Base-by-base conservation (phyloP, 2,888 invertebrate species). In the Drosophila prostipennis region DNA sequence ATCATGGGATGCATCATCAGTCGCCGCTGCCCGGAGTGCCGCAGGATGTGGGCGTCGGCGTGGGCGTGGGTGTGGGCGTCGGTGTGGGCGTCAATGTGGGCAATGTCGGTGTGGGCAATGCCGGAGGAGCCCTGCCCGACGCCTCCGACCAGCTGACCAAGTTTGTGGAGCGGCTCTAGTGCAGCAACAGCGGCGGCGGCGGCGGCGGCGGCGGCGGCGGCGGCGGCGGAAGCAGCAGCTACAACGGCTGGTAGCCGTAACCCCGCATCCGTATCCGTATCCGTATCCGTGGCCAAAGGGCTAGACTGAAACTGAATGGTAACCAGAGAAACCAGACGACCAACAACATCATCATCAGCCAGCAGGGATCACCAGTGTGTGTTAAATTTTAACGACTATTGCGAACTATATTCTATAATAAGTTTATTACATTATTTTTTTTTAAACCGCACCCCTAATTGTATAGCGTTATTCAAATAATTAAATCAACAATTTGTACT, bases 141-240 rank as follows among this genome's bases (percentile, higher is more conserved):
- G 92, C 95, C 94, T 92, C 95, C 95, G 98, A 98, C 94, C 97
- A 98, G 93, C 95, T 98, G 91, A 96, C 96, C 89, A 98, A 98
- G 93, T 98, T 97, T 93, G 98, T 98, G 91, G 98, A 98, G 94
- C 96, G 97, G 93, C 96, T 97, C 95, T 97, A 97, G 96, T 96
- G 91, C 77, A 91, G 57, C 76, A 76, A 36, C 54, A 63, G 32
- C 54, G 56, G 39, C 60, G 65, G 65, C 52, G 48, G 42, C 67
- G 45, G 45, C 45, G 16, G 56, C 51, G 49, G 23, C 46, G n/a
- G n/a, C n/a, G n/a, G 32, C 54, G 56, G 39, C 60, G 65, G 65
- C 52, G 48, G 42, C 67, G 45, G 45, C 45, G 16, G 56, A 49
- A 52, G 34, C 76, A 72, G 16, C 43, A 52, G 58, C 59, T 61